Base-by-base conservation (phyloP, 2,113 vertebrate species). In the Aegithalos caudatus region DNA sequence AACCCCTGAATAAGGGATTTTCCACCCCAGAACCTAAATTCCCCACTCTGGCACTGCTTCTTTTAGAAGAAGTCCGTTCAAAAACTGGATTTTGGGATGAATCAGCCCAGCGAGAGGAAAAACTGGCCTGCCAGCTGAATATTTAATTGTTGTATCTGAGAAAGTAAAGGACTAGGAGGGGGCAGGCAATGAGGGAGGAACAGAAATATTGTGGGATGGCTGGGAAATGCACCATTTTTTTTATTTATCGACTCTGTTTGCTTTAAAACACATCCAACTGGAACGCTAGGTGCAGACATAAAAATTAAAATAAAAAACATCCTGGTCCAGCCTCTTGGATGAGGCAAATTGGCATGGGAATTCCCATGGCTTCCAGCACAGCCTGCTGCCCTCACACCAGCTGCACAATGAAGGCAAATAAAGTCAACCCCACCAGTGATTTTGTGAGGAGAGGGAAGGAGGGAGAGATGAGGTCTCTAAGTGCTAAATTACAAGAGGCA, bases 221-320 rank as follows among this genome's bases (percentile, higher is more conserved):
- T 88, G 76, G 47, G 65, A 86, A 94, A 86, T 9, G 40, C 85
- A 67, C 60, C 48, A 57, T 47, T 60, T 82, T 60, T 82, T 33
- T 95, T 96, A 74, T 96, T 96, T 95, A 86, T 81, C 28, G 4
- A 12, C 76, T 67, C 60, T 96, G 92, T 95, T 97, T 92, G 90
- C 82, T 96, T 95, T 97, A 96, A 90, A 96, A 93, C 37, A 10
- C 72, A 65, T 96, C 95, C 95, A 96, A 88, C 90, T 96, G 92
- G 92, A 94, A 86, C 21, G 0, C 40, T 84, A 90, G 92, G 88
- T 95, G 90, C 80, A 86, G 93, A 90, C 93, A 76, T 81, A 93
- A 93, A 95, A 96, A 91, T 84, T 79, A 79, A 97, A 95, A 92
- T 50, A 92, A 90, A 88, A 96, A 96, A 93, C 95, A 96, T 94